Evolutionary conservation across 2,113 vertebrate species (phyloP), one percentile per base, ranked within the genome.

Genomic region (Macquaria australasica): DNA sequence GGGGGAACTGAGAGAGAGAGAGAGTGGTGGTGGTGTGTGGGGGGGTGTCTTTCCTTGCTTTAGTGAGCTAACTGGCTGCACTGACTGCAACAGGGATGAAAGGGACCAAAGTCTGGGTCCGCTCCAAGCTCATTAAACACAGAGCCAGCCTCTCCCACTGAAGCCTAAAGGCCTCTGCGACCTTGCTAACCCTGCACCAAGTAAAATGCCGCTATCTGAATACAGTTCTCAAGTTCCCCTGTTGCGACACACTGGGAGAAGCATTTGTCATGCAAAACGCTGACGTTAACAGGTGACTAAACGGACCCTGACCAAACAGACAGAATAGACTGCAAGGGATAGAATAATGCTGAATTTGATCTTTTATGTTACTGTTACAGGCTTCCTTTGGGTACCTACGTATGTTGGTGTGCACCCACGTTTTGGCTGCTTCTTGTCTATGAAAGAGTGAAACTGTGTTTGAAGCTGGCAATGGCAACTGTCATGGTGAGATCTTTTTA

Each of bases 81-180:
- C 73, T 87, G 77, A 79, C 70, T 81, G 78, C 76, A 68, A 74
- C 79, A 50, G 67, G 80, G 88, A 83, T 90, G 88, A 86, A 91
- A 89, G 79, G 78, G 66, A 83, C 77, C 72, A 51, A 79, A 80
- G 77, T 78, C 82, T 87, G 73, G 82, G 89, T 75, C 70, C 5
- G 67, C 82, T 91, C 86, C 84, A 86, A 90, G 87, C 92, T 91
- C 79, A 91, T 91, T 90, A 92, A 88, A 83, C 77, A 73, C 77
- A 87, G 78, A 88, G 76, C 50, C 86, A 78, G 79, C 69, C 58
- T 79, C 80, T 84, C 68, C 21, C 51, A 72, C 74, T 83, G 72
- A 88, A 71, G 85, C 89, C 85, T 62, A 67, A 75, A 90, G 88
- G 63, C 79, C 79, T 34, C 31, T 3, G 56, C 8, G 41, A 82